Conservation (phyloP, 1,140 invertebrate genomes). For the Trinorchestia longiramus region DNA sequence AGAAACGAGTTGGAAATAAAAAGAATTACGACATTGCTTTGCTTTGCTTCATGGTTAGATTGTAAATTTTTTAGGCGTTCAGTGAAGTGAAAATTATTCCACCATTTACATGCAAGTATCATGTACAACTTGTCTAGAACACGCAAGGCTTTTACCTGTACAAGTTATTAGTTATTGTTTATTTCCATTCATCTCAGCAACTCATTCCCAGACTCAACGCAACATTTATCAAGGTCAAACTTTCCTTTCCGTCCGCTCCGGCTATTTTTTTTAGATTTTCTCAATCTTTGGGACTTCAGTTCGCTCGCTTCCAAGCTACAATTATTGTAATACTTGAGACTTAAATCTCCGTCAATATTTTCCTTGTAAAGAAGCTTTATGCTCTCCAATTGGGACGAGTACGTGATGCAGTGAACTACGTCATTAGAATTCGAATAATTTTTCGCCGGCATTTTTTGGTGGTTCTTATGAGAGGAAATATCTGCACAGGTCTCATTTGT, state of each 20-base stretch:
- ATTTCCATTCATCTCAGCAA: not conserved
- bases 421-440: not conserved
- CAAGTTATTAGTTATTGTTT: not conserved
- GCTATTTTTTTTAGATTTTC: not conserved
- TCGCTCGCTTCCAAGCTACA: not conserved
- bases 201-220: not conserved
- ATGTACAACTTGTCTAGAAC: not conserved
- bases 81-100: not conserved
- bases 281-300: not conserved
- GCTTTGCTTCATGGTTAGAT: not conserved
- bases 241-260: not conserved
- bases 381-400: not conserved
- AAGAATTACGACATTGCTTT: too few relatives aligned
- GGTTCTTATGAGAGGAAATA: not conserved
- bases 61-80: not conserved
- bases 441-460: not conserved
- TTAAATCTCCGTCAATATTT: not conserved
- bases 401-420: not conserved
- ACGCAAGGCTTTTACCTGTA: not conserved
- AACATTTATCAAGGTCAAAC: not conserved
- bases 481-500: not conserved
- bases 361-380: not conserved
- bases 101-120: not conserved
- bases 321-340: not conserved
- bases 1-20: too few relatives aligned